Percentiles rank a stretch among this genome's conserved stretches.
phyloP scores from a whole-genome alignment of 2,888 invertebrate species.

The Andrena flavipes region DNA sequence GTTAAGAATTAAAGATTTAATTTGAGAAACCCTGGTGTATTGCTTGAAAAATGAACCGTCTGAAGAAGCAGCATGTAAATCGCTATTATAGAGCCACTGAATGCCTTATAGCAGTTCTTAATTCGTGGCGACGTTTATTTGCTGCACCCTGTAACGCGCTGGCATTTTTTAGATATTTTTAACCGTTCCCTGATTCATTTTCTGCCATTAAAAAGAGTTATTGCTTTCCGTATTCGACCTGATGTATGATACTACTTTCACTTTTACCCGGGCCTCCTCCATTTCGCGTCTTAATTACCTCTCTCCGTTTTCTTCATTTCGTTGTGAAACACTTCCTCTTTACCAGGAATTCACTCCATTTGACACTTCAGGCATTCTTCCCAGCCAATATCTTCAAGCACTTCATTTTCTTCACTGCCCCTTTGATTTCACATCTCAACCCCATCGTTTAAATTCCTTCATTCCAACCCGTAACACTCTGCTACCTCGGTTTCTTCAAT shows the following conservation, averaged over 20 bases:
- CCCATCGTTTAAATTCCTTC: too few species aligned
- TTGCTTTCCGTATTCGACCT: background rate
- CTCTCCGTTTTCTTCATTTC: background rate
- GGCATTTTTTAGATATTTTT: constrained; percentile 33
- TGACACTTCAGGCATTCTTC: too few species aligned
- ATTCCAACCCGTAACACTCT: too few species aligned
- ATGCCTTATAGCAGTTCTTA: constrained; percentile 34
- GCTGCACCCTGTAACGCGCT: background rate
- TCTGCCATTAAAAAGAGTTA: constrained; percentile 39
- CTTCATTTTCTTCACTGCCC: too few species aligned
- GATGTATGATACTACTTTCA: background rate
- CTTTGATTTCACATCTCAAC: too few species aligned
- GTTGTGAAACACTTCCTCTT: background rate
- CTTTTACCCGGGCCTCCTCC: background rate
- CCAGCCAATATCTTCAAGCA: too few species aligned
- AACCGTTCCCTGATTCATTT: constrained; percentile 35
- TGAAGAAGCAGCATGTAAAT: constrained; percentile 27
- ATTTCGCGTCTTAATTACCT: background rate
- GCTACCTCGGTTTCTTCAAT: too few species aligned
- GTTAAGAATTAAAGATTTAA: background rate
- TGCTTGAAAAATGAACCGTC: constrained; percentile 27
- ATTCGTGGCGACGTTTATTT: constrained; percentile 42
- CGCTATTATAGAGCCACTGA: constrained; percentile 38
- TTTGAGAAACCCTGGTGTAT: constrained; percentile 15
- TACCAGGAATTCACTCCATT: too few species aligned